Percentiles rank a stretch among this genome's conserved stretches.
These are phyloP conservation scores for Percopsis transmontana DNA, from an alignment of 2,113 vertebrate genomes.

Conservation along the genomic window DNA sequence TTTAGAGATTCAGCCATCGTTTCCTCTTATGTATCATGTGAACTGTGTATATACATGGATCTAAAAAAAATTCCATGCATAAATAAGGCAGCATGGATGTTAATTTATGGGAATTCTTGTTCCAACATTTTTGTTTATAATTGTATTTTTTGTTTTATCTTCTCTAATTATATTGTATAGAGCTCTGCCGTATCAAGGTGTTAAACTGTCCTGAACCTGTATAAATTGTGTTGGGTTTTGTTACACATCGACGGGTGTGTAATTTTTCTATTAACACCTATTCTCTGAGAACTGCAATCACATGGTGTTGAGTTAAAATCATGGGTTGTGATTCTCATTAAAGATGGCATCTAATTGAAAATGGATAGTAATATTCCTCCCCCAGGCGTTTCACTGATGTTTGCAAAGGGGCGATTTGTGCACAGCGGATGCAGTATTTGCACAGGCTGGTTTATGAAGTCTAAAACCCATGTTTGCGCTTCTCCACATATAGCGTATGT, in stretches of 20 bases:
- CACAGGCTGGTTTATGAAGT: constrained; percentile 30
- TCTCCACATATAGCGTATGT: constrained; percentile 4
- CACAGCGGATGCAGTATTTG: constrained; percentile 43
- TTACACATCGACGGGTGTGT: background rate
- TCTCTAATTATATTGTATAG: background rate
- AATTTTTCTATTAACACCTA: constrained; percentile 20
- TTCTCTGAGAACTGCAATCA: background rate
- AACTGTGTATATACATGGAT: background rate
- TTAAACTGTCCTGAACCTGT: background rate
- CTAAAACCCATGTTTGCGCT: constrained; percentile 34
- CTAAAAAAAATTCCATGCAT: too few relatives aligned
- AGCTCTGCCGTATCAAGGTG: background rate
- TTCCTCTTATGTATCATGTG: background rate
- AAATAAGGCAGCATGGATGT: background rate
- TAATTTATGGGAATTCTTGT: background rate
- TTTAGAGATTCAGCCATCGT: too few relatives aligned
- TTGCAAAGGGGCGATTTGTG: constrained; percentile 13
- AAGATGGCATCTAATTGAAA: constrained; percentile 43
- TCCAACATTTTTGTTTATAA: too few relatives aligned
- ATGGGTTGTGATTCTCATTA: constrained; percentile 19
- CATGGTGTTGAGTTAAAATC: constrained; percentile 31
- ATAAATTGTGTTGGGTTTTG: background rate
- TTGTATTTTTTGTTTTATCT: too few relatives aligned
- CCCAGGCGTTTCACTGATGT: constrained; percentile 11
- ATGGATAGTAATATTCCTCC: constrained; percentile 11